Conservation (phyloP, 53 echinoderm and acorn worm genomes). For the Holothuria scabra region DNA sequence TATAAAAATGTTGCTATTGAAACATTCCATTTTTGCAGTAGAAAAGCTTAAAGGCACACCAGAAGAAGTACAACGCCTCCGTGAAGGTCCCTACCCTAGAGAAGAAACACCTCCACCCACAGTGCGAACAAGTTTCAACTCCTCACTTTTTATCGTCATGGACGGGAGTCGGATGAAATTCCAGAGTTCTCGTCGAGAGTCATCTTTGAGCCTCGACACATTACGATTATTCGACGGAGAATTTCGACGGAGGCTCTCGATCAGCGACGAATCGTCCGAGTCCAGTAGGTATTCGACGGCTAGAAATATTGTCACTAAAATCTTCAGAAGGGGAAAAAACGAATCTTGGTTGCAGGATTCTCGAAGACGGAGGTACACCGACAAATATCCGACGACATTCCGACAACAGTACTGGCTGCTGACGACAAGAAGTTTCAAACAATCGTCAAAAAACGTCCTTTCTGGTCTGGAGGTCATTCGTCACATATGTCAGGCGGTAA, state of each 20-base stretch:
- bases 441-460: conserved; percentile 70
- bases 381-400: conserved; percentile 72
- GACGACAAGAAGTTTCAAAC: conserved; percentile 74
- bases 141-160: conserved; percentile 21
- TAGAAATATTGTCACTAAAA: neutral
- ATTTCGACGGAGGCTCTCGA: neutral
- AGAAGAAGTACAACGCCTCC: conserved; percentile 49
- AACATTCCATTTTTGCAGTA: conserved; percentile 23
- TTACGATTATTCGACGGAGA: neutral
- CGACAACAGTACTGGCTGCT: conserved; percentile 54
- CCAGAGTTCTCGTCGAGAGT: conserved; percentile 10
- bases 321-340: neutral
- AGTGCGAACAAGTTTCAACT: neutral
- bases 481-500: conserved; percentile 63
- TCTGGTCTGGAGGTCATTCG: conserved; percentile 65
- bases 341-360: neutral
- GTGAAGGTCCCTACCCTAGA: conserved; percentile 48
- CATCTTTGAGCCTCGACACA: conserved; percentile 1
- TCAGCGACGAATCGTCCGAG: neutral
- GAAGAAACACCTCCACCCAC: neutral
- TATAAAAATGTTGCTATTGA: neutral
- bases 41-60: conserved; percentile 72
- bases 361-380: neutral
- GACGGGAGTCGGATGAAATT: conserved; percentile 13
- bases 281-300: too few relatives aligned